Evolutionary conservation across 2,797 vertebrate genomes (phyloP).

Genomic region (Distichodus sexfasciatus): DNA sequence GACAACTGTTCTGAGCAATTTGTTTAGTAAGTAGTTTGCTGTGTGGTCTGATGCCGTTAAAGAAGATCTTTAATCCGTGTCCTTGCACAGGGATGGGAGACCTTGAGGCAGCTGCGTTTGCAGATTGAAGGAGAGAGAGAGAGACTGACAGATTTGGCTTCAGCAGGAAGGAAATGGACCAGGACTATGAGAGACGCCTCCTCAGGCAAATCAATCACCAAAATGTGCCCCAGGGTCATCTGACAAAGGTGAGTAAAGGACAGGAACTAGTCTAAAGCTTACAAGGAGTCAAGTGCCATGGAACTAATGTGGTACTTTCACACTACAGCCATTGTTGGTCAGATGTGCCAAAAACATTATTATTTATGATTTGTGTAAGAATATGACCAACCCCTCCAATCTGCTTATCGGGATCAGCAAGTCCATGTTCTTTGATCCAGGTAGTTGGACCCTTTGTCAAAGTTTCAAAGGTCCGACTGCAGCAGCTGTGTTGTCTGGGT

Average conservation of each 20-base stretch:
- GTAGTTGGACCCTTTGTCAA: too few relatives aligned
- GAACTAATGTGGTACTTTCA: too few relatives aligned
- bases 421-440: too few relatives aligned
- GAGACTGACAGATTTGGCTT: constrained; percentile 10
- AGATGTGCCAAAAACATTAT: too few relatives aligned
- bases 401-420: too few relatives aligned
- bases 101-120: constrained; percentile 54
- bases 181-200: constrained; percentile 79
- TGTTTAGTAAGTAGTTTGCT: background rate
- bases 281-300: background rate
- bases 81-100: constrained; percentile 62
- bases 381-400: too few relatives aligned
- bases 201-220: constrained; percentile 82
- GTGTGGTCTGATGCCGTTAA: background rate
- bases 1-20: too few relatives aligned
- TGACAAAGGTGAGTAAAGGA: constrained; percentile 66
- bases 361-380: too few relatives aligned
- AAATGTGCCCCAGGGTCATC: constrained; percentile 72
- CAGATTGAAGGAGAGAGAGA: constrained; percentile 50
- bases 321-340: too few relatives aligned
- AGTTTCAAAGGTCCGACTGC: too few relatives aligned
- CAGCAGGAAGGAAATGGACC: constrained; percentile 72
- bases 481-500: too few relatives aligned
- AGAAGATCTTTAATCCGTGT: constrained; percentile 14
- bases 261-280: background rate